These are phyloP conservation scores for Paguma larvata DNA, from an alignment of 2,797 vertebrate genomes.

Conservation along the genomic window DNA sequence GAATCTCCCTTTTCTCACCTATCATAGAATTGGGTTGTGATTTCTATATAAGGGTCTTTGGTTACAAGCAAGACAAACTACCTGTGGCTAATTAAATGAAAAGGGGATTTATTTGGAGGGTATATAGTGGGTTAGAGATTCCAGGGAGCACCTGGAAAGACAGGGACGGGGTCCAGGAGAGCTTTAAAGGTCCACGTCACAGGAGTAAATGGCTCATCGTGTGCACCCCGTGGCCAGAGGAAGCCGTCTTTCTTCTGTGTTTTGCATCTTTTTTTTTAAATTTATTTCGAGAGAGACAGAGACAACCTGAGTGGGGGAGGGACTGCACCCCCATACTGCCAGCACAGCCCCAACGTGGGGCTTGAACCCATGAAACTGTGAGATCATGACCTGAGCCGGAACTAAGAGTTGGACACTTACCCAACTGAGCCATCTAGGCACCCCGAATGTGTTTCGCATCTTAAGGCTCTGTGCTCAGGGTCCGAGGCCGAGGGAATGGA, in stretches of 20 bases:
- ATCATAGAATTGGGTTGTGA: background rate
- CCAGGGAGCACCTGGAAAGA: background rate
- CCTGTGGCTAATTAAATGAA: background rate
- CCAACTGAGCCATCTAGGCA: no score
- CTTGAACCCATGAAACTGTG: no score
- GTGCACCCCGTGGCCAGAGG: background rate
- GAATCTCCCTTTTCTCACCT: background rate
- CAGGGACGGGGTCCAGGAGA: background rate
- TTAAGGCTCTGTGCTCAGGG: background rate
- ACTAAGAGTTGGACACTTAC: no score
- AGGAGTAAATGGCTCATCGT: fast-evolving
- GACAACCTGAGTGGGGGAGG: no score
- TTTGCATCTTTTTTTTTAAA: background rate
- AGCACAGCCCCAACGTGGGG: no score
- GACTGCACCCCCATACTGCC: no score
- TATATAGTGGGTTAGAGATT: background rate
- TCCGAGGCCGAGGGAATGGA: background rate
- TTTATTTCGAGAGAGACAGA: no score
- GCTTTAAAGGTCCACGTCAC: background rate
- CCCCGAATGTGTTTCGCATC: background rate
- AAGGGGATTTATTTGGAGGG: background rate
- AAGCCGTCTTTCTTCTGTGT: background rate
- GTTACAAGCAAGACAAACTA: background rate
- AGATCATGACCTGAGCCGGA: no score
- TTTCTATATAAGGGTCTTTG: background rate